Evolutionary conservation across 1,140 invertebrate genomes (phyloP), one percentile per base, ranked within the genome.

Genomic region (Neodiprion pinetum): DNA sequence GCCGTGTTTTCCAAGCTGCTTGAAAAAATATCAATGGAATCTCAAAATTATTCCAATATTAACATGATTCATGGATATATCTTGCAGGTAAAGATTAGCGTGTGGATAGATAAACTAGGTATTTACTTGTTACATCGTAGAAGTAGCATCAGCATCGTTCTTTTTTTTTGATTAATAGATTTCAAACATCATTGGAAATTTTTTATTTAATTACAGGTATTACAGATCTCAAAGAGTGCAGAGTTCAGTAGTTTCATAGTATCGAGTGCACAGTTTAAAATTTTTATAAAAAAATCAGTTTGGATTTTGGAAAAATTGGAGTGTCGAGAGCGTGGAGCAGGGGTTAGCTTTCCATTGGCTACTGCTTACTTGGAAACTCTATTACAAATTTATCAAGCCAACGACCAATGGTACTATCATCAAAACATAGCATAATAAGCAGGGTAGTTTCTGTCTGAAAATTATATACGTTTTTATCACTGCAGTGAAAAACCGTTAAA

Each of bases 31-130:
- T n/a, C 75, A 67, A 48, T 1, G 67, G 47, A n/a, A 50, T 47
- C 67, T 21, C 12, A 11, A 7, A 77, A 77, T 71, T 14, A 76
- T n/a, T 67, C 74, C 3, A 81, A 83, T 10, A 75, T 83, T 9
- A 90, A 90, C 80, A 76, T 80, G 9, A 77, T 85, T 9, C 89
- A 90, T 78, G 89, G 88, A 17, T 86, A 86, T 71, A 77, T 84
- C 74, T 74, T 90, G 40, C 88, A 89, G 78, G 86, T 87, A 79
- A 72, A 67, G 66, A 67, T 47, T 9, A 40, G 28, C 2, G 28
- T 40, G 28, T 40, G 71, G 11, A 65, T 11, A 65, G 49, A 72
- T 72, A 74, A 70, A 12, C 12, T 50, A 17, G 9, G 49, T 69
- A 61, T 21, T 67, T 14, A 65, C 1, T 65, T 17, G 61, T 1